Evolutionary conservation across 2,888 invertebrate genomes (phyloP).

Genomic region (Gastrophysa polygoni): DNA sequence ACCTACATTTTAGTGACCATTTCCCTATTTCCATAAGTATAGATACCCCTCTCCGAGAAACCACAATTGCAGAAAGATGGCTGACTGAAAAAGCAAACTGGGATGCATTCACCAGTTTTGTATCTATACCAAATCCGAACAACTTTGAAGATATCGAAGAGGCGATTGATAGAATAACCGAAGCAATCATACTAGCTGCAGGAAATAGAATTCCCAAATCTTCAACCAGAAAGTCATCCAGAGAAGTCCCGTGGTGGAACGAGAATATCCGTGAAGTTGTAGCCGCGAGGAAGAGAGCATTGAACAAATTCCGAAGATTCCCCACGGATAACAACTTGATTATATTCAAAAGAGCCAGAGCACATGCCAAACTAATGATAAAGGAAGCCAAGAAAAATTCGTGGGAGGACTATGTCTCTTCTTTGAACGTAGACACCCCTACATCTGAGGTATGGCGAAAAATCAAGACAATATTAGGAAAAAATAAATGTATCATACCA

Average conservation of each 20-base stretch:
- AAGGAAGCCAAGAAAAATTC: neutral
- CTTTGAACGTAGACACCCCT: neutral
- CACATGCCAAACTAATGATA: no score
- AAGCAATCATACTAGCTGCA: neutral
- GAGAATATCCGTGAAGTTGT: neutral
- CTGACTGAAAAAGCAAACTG: neutral
- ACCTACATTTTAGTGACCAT: neutral
- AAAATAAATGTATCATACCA: neutral
- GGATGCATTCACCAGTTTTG: no score
- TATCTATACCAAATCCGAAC: neutral
- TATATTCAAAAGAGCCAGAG: neutral
- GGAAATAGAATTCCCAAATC: neutral
- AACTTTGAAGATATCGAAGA: neutral
- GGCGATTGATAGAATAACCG: no score
- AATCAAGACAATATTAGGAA: neutral
- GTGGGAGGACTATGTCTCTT: constrained; percentile 3
- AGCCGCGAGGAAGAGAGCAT: neutral
- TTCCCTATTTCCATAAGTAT: neutral
- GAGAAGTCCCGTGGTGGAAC: neutral
- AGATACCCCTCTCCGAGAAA: neutral
- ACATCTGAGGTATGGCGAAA: neutral
- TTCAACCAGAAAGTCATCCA: neutral
- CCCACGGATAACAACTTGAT: no score
- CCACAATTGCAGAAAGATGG: neutral
- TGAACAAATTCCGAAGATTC: neutral